Percentiles rank a stretch among this genome's conserved stretches.
Evolutionary conservation across 2,888 invertebrate genomes (phyloP).

Genomic region (Petrolisthes cinctipes): DNA sequence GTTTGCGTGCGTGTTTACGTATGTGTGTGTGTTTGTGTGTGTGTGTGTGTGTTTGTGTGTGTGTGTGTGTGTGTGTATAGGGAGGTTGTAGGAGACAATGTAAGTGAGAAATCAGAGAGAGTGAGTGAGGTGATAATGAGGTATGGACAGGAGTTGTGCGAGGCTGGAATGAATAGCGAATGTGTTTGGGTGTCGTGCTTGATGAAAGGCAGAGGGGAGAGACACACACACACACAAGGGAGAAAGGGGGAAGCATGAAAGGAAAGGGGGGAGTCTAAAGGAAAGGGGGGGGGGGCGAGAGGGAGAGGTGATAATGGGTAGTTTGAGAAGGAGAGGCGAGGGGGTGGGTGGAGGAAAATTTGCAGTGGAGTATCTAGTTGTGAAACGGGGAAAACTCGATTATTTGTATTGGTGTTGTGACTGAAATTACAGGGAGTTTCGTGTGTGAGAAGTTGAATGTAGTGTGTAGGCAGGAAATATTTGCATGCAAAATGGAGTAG

Average conservation of each 20-base stretch:
- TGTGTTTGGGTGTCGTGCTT: not conserved
- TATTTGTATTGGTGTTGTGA: too few relatives aligned
- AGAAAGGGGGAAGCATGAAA: not conserved
- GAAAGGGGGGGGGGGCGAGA: not conserved
- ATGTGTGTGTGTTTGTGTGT: not conserved
- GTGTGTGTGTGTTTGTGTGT: slow-evolving; percentile 7
- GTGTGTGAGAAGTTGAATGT: too few relatives aligned
- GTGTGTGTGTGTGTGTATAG: not conserved
- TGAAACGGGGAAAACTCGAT: too few relatives aligned
- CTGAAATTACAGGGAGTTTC: too few relatives aligned
- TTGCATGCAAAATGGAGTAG: too few relatives aligned
- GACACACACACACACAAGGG: not conserved
- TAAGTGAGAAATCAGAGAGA: not conserved
- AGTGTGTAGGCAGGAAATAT: too few relatives aligned
- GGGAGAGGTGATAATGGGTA: not conserved
- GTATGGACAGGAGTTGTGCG: too few relatives aligned
- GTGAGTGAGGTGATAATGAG: too few relatives aligned
- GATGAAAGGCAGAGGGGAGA: not conserved
- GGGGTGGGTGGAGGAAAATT: not conserved
- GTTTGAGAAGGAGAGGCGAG: not conserved
- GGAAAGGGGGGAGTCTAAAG: not conserved
- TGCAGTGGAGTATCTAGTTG: not conserved
- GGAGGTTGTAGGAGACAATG: not conserved
- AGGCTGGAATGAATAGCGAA: not conserved
- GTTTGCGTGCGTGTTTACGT: not conserved